These are phyloP conservation scores for Hydrozoanthus gracilis DNA, from an alignment of 92 coral and sea anemone genomes.

Conservation along the genomic window DNA sequence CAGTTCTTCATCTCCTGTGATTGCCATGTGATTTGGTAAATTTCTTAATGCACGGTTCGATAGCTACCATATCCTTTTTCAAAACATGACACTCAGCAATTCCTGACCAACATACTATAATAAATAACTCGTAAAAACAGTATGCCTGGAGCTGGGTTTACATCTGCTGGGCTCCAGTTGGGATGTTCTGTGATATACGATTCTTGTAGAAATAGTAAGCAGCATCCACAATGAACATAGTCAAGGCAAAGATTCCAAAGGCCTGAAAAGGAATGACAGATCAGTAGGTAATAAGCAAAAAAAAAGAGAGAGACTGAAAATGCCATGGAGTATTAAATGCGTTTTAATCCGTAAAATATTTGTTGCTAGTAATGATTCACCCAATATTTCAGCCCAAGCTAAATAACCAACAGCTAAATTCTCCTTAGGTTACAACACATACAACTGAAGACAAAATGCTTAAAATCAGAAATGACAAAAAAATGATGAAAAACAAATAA, in stretches of 20 bases:
- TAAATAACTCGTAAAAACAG: neutral
- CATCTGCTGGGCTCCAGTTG: conserved; percentile 62
- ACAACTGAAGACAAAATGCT: too few relatives aligned
- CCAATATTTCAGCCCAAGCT: too few relatives aligned
- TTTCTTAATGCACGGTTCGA: neutral
- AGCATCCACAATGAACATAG: conserved; percentile 80
- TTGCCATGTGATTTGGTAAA: neutral
- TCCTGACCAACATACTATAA: neutral
- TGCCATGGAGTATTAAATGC: too few relatives aligned
- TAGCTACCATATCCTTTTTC: neutral
- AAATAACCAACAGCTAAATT: too few relatives aligned
- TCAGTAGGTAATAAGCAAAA: neutral
- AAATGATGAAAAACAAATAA: too few relatives aligned
- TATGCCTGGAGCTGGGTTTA: neutral
- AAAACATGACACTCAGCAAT: neutral
- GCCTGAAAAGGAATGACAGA: conserved; percentile 68
- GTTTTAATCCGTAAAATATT: too few relatives aligned
- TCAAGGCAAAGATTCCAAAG: conserved; percentile 78
- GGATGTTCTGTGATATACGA: conserved; percentile 57
- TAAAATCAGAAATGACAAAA: too few relatives aligned
- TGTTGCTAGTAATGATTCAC: too few relatives aligned
- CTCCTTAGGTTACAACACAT: too few relatives aligned
- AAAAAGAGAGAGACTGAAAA: too few relatives aligned
- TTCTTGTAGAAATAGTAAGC: conserved; percentile 76
- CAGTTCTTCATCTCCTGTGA: neutral